These are phyloP conservation scores for Harpagifer antarcticus DNA, from an alignment of 2,797 vertebrate genomes.

Conservation along the genomic window DNA sequence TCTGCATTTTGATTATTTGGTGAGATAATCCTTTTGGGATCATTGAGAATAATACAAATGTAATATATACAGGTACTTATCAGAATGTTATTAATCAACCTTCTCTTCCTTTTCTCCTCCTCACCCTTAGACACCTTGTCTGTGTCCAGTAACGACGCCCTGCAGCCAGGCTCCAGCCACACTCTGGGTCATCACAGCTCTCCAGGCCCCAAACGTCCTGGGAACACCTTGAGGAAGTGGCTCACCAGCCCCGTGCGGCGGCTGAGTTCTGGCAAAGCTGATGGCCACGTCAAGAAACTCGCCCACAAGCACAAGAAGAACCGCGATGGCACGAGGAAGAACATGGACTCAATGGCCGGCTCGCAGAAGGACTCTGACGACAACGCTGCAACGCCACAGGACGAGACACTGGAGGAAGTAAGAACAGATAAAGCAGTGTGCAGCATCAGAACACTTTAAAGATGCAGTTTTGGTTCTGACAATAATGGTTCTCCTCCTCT, in stretches of 20 bases:
- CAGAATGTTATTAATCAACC: background rate
- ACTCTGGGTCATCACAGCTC: slow-evolving; percentile 89
- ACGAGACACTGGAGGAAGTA: slow-evolving; percentile 95
- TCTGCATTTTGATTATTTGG: background rate
- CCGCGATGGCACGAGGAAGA: slow-evolving; percentile 91
- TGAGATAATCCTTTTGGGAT: background rate
- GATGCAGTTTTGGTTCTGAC: background rate
- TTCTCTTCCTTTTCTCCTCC: background rate
- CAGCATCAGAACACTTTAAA: background rate
- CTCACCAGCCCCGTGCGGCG: slow-evolving; percentile 96
- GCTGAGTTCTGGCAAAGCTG: slow-evolving; percentile 96
- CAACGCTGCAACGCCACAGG: slow-evolving; percentile 93
- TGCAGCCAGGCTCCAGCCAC: slow-evolving; percentile 91
- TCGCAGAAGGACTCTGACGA: slow-evolving; percentile 96
- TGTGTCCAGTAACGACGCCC: slow-evolving; percentile 94
- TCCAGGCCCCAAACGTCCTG: slow-evolving; percentile 94
- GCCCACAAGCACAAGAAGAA: slow-evolving; percentile 98
- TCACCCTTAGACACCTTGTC: slow-evolving; percentile 90
- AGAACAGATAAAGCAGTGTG: slow-evolving; percentile 15
- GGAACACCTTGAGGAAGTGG: slow-evolving; percentile 97
- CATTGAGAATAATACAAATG: background rate
- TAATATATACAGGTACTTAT: background rate
- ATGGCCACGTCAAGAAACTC: slow-evolving; percentile 96
- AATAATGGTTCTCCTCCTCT: background rate
- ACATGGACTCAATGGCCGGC: slow-evolving; percentile 85